These are phyloP conservation scores for Agriotes lineatus DNA, from an alignment of 2,888 invertebrate genomes.

Conservation along the genomic window DNA sequence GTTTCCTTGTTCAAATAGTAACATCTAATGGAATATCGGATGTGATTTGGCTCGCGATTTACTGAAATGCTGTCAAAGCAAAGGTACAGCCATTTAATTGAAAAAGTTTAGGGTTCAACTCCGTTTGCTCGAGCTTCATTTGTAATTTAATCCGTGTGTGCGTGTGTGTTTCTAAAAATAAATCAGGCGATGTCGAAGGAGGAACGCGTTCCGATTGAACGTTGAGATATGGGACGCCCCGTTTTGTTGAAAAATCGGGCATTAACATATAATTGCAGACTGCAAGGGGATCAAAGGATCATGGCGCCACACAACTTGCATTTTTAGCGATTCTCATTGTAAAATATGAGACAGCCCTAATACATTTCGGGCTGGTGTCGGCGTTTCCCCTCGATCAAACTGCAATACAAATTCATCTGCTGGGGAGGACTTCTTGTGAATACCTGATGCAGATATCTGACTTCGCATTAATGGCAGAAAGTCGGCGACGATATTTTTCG, in stretches of 20 bases:
- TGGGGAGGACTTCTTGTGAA: conserved; percentile 29
- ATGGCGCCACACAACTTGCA: conserved; percentile 11
- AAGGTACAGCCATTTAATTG: conserved; percentile 37
- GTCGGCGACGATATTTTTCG: not conserved
- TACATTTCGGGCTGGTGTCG: conserved; percentile 23
- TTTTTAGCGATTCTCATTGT: conserved; percentile 15
- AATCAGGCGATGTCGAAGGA: not conserved
- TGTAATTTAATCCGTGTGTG: conserved; percentile 7
- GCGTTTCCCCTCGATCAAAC: conserved; percentile 30
- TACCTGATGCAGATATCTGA: conserved; percentile 32
- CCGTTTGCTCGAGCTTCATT: conserved; percentile 9
- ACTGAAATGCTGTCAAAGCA: conserved; percentile 48
- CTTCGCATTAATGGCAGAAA: conserved; percentile 7
- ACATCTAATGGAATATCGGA: conserved; percentile 62
- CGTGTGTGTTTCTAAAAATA: conserved; percentile 11
- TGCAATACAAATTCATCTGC: conserved; percentile 32
- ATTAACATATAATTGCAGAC: not conserved
- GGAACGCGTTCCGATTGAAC: not conserved
- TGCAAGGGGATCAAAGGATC: not conserved
- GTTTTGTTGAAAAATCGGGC: not conserved
- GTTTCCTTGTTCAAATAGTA: conserved; percentile 60
- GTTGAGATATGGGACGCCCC: too few species aligned
- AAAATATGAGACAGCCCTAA: conserved; percentile 22
- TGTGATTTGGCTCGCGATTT: conserved; percentile 57
- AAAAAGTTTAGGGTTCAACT: conserved; percentile 25